phyloP scores from a whole-genome alignment of 2,113 vertebrate species.

The Piaya cayana region DNA sequence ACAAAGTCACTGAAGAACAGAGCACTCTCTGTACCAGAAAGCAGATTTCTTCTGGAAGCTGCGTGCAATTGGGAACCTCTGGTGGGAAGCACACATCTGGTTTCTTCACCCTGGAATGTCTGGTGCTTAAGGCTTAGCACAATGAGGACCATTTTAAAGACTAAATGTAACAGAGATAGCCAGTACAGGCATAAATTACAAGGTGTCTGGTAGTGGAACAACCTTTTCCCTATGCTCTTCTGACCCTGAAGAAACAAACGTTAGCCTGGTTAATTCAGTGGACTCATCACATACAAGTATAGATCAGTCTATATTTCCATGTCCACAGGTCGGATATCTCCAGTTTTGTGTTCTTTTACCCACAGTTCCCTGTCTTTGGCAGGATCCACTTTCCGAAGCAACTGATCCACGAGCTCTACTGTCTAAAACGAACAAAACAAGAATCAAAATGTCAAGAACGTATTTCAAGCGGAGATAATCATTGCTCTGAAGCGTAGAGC shows the following conservation, averaged over 20 bases:
- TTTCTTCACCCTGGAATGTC: slow-evolving; percentile 68
- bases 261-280: slow-evolving; percentile 42
- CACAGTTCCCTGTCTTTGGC: slow-evolving; percentile 93
- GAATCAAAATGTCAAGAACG: slow-evolving; percentile 7
- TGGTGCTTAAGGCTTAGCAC: slow-evolving; percentile 71
- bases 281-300: background rate
- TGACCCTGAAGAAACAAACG: slow-evolving; percentile 8
- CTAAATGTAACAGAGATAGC: slow-evolving; percentile 60
- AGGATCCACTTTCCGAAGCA: slow-evolving; percentile 93
- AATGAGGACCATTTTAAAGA: slow-evolving; percentile 60
- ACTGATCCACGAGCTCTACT: slow-evolving; percentile 95
- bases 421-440: slow-evolving; percentile 81
- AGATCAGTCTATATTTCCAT: slow-evolving; percentile 87
- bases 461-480: background rate
- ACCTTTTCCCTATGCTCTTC: slow-evolving; percentile 22
- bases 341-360: slow-evolving; percentile 96
- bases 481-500: background rate
- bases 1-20: slow-evolving; percentile 58
- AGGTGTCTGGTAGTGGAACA: slow-evolving; percentile 44
- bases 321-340: slow-evolving; percentile 92
- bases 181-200: slow-evolving; percentile 65
- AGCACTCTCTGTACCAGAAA: slow-evolving; percentile 52
- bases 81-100: slow-evolving; percentile 48
- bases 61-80: slow-evolving; percentile 46
- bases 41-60: slow-evolving; percentile 62